Base-by-base conservation (phyloP, 2,888 invertebrate genomes). In the Uloborus plumipes region DNA sequence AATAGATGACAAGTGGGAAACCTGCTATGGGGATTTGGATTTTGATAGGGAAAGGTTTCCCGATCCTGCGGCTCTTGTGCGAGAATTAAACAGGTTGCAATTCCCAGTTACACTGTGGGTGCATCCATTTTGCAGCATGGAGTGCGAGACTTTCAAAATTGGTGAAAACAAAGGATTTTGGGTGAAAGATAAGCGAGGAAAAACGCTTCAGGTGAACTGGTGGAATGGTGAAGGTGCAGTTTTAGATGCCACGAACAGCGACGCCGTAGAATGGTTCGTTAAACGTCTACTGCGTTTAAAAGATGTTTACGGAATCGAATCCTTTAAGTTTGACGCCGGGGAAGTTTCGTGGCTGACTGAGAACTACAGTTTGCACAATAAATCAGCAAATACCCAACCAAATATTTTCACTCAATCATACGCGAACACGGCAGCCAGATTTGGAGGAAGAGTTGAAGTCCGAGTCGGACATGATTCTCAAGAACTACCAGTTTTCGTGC, bases 1-100 rank as follows among this genome's bases (percentile, higher is more conserved):
- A 89, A 94, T 97, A 79, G 92, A 96, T 86, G 75, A 93, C 91
- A 92, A 93, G 31, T 96, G 96, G 95, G 95, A 96, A 88, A 92
- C 92, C 14, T 94, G 94, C 87, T 95, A 96, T 88, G 97, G 97
- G 0, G 94, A 95, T 0, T 90, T 94, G 71, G 91, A 91, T 6
- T 95, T 96, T 82, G 91, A 94, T 86, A 89, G 90, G 26, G 89
- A 88, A 11, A 94, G 93, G 88, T 94, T 96, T 87, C 92, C 93
- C 0, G 89, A 94, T 85, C 91, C 94, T 16, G 91, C 90, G 71
- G 88, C 90, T 67, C 90, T 94, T 16, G 91, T 93, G 0, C 89
- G 90, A 50, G 89, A 91, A 62, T 90, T 96, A 26, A 87, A 88
- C 62, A 85, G 86, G 3, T 85, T 92, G 80, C 93, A 93, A 0